Evolutionary conservation across 2,113 vertebrate genomes (phyloP).

Genomic region (Macaca nemestrina): DNA sequence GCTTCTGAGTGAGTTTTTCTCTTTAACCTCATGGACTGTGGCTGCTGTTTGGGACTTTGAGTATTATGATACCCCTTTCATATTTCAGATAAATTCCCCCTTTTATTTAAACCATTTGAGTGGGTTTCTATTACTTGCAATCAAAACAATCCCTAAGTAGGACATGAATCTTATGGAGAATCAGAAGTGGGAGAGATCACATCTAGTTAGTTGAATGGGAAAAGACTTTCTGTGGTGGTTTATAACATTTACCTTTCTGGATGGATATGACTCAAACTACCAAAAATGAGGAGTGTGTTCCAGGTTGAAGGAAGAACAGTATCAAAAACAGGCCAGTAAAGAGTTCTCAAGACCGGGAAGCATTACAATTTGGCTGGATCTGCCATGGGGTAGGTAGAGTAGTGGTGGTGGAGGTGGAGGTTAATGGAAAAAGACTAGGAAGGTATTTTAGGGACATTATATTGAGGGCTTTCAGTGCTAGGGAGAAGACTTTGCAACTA

Average conservation of each 20-base stretch:
- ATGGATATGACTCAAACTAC: neutral
- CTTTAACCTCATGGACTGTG: neutral
- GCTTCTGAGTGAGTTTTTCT: neutral
- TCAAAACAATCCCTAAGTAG: neutral
- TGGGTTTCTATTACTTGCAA: neutral
- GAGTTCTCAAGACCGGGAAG: neutral
- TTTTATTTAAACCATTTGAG: neutral
- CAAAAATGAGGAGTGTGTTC: neutral
- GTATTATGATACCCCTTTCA: neutral
- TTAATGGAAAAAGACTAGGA: neutral
- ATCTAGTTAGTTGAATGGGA: constrained; percentile 1
- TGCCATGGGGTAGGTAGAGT: neutral
- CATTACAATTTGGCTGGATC: neutral
- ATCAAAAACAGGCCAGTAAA: neutral
- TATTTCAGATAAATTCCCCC: neutral
- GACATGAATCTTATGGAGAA: neutral
- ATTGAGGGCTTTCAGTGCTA: neutral
- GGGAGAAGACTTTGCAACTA: neutral
- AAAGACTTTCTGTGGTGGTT: neutral
- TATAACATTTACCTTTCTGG: constrained; percentile 6
- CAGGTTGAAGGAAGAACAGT: neutral
- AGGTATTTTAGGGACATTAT: neutral
- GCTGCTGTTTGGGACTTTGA: neutral
- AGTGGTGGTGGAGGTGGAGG: neutral
- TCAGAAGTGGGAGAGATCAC: neutral